Evolutionary conservation across 1,140 invertebrate species (phyloP).

Genomic region (Anastrepha ludens): DNA sequence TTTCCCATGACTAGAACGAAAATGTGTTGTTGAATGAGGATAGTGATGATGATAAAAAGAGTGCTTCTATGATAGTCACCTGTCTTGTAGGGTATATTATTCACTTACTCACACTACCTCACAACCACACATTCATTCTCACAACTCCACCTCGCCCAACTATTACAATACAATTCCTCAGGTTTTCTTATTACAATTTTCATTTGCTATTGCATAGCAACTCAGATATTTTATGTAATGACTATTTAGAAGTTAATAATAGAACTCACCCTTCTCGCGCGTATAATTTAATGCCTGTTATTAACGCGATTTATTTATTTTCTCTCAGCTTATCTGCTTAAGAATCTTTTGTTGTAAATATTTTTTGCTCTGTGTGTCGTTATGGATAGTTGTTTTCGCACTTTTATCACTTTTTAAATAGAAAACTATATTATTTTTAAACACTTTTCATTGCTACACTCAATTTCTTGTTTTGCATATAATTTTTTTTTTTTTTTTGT

Average conservation of each 20-base stretch:
- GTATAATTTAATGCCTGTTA: background rate
- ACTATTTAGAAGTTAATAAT: background rate
- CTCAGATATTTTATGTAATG: background rate
- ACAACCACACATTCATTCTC: too few relatives aligned
- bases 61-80: too few relatives aligned
- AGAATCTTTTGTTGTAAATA: background rate
- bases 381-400: background rate
- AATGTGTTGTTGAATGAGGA: too few relatives aligned
- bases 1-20: too few relatives aligned
- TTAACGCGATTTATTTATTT: background rate
- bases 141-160: background rate
- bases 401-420: background rate
- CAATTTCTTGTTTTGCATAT: background rate
- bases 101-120: too few relatives aligned
- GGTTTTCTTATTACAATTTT: background rate
- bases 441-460: background rate
- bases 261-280: slow-evolving; percentile 11
- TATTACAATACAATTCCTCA: background rate
- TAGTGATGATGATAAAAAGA: too few relatives aligned
- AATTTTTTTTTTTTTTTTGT: too few relatives aligned
- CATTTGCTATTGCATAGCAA: background rate
- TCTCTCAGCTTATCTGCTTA: background rate
- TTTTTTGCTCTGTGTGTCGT: background rate
- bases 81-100: too few relatives aligned
- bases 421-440: background rate